A percentile compares a stretch with the other conserved stretches of the same genome.
Evolutionary conservation across 2,113 vertebrate species (phyloP).

Genomic region (Heterotis niloticus): DNA sequence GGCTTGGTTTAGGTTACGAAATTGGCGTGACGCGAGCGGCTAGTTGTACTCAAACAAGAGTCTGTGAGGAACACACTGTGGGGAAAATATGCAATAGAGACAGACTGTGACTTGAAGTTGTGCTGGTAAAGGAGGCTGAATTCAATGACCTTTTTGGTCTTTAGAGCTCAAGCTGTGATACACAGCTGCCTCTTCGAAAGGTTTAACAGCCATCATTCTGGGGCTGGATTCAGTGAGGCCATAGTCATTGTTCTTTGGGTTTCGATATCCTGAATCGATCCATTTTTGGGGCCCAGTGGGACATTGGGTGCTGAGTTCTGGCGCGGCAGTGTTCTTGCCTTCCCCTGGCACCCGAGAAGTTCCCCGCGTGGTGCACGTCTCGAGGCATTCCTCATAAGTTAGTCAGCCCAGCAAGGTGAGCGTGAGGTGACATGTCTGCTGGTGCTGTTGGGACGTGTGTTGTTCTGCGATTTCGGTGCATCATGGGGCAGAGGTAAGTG

Average conservation of each 20-base stretch:
- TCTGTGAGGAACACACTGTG: too few relatives aligned
- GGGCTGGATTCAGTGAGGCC: too few relatives aligned
- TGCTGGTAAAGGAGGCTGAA: too few relatives aligned
- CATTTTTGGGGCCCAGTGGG: neutral
- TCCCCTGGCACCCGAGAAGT: neutral
- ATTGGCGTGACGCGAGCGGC: too few relatives aligned
- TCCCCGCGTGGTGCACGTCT: constrained; percentile 36
- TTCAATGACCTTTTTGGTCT: too few relatives aligned
- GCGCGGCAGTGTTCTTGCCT: neutral
- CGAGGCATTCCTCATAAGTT: constrained; percentile 57
- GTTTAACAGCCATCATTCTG: too few relatives aligned
- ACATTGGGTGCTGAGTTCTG: neutral
- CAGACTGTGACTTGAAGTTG: too few relatives aligned
- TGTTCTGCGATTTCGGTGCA: constrained; percentile 59
- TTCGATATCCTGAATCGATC: neutral
- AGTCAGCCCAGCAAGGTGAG: constrained; percentile 54
- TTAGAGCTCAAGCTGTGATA: too few relatives aligned
- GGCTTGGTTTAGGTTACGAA: too few relatives aligned
- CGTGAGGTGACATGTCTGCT: constrained; percentile 65
- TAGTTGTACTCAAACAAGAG: too few relatives aligned
- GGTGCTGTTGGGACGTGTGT: constrained; percentile 56
- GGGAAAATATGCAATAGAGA: too few relatives aligned
- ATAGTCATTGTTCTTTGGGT: neutral
- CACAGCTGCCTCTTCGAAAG: too few relatives aligned
- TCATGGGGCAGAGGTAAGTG: constrained; percentile 60